These are phyloP conservation scores for Kryptolebias ocellatus DNA, from an alignment of 2,797 vertebrate genomes.

Conservation along the genomic window DNA sequence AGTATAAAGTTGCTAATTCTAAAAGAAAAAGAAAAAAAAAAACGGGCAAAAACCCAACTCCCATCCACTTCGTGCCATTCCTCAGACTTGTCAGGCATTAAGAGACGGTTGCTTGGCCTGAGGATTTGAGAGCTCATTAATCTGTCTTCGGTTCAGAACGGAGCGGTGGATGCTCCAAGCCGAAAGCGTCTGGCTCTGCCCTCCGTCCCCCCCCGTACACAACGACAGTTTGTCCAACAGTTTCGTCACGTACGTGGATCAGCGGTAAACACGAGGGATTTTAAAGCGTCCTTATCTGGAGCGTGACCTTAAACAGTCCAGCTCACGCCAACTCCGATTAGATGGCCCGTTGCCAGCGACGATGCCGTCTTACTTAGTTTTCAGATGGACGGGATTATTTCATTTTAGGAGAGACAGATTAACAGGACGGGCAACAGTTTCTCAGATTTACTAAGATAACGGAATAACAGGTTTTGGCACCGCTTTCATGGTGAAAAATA, in stretches of 20 bases:
- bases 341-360: conserved; percentile 62
- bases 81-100: conserved; percentile 17
- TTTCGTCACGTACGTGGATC: conserved; percentile 20
- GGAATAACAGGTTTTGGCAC: too few relatives aligned
- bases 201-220: not conserved
- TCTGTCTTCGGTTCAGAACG: conserved; percentile 24
- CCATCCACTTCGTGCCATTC: conserved; percentile 2
- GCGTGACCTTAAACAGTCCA: conserved; percentile 39
- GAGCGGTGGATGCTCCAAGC: conserved; percentile 11
- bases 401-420: conserved; percentile 43
- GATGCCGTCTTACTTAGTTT: conserved; percentile 48
- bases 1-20: conserved; percentile 44
- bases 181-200: not conserved
- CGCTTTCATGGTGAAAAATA: too few relatives aligned
- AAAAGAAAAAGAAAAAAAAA: conserved; percentile 31
- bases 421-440: conserved; percentile 19
- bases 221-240: conserved; percentile 15
- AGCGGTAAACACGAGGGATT: conserved; percentile 36
- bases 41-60: conserved; percentile 32
- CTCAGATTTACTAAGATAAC: too few relatives aligned
- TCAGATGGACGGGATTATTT: conserved; percentile 59
- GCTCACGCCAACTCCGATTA: conserved; percentile 53
- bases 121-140: conserved; percentile 34
- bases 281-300: conserved; percentile 48
- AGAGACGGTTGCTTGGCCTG: conserved; percentile 25